Conservation (phyloP, 2,888 invertebrate genomes). For the Operophtera brumata region DNA sequence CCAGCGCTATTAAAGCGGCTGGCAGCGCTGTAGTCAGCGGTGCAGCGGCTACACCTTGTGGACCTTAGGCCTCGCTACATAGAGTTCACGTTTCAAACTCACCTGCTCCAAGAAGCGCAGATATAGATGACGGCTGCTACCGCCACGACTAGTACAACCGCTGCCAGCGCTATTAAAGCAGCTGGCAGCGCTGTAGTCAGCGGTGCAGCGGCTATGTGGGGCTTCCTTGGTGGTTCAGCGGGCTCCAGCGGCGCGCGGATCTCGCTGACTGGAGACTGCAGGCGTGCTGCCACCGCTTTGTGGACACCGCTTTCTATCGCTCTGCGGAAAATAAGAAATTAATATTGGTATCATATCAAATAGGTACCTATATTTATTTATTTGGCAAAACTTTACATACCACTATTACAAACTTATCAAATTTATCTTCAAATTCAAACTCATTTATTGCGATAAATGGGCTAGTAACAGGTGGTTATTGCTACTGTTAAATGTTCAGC, state of each 20-base stretch:
- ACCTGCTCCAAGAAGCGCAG: slow-evolving; percentile 96
- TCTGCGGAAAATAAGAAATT: slow-evolving; percentile 38
- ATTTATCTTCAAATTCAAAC: too few relatives aligned
- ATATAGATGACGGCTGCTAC: slow-evolving; percentile 95
- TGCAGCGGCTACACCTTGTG: too few relatives aligned
- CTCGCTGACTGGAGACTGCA: slow-evolving; percentile 80
- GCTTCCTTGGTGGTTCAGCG: slow-evolving; percentile 42
- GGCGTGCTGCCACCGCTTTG: slow-evolving; percentile 46
- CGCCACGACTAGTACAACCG: slow-evolving; percentile 93
- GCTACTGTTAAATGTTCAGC: too few relatives aligned
- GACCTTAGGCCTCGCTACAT: too few relatives aligned
- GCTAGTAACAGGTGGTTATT: too few relatives aligned
- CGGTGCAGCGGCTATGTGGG: slow-evolving; percentile 61
- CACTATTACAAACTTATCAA: too few relatives aligned
- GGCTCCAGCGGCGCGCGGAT: slow-evolving; percentile 76
- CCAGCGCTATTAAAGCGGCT: slow-evolving; percentile 93
- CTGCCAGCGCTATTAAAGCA: slow-evolving; percentile 92
- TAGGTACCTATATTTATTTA: too few relatives aligned
- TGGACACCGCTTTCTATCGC: slow-evolving; percentile 54
- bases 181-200: slow-evolving; percentile 89
- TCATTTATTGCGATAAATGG: too few relatives aligned
- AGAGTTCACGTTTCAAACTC: slow-evolving; percentile 20
- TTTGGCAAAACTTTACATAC: too few relatives aligned
- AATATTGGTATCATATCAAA: not conserved
- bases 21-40: too few relatives aligned